Percentiles rank a stretch among this genome's conserved stretches.
phyloP scores from a whole-genome alignment of 1,140 invertebrate species.

The Rhagoletis zephyria region DNA sequence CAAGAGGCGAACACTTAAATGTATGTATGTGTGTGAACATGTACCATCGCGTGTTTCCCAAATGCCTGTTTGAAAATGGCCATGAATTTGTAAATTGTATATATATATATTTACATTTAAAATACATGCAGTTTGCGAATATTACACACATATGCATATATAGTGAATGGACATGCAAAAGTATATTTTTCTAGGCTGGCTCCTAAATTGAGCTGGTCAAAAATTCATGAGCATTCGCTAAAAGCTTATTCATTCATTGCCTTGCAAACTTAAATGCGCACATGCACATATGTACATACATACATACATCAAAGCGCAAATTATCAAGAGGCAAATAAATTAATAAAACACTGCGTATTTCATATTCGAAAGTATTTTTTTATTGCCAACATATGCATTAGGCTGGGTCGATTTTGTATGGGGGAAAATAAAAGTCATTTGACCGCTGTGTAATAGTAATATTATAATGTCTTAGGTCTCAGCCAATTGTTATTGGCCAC shows the following conservation, averaged over 20 bases:
- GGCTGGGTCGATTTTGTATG: no score
- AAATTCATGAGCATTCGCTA: slow-evolving; percentile 14
- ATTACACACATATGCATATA: neutral
- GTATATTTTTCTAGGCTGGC: neutral
- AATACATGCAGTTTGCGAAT: neutral
- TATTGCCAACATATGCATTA: no score
- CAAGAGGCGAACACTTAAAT: neutral
- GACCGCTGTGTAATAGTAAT: no score
- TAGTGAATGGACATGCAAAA: neutral
- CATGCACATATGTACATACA: neutral
- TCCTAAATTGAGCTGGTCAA: slow-evolving; percentile 23
- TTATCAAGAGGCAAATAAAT: neutral
- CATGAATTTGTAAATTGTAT: slow-evolving; percentile 11
- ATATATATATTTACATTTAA: neutral
- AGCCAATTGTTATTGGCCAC: no score
- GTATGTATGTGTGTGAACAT: neutral
- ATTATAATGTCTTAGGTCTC: no score
- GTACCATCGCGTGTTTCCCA: neutral
- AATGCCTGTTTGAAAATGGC: neutral
- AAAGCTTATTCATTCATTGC: neutral
- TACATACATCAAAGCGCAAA: neutral
- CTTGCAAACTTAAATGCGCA: neutral
- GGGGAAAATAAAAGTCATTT: no score
- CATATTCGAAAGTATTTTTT: no score
- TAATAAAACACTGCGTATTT: no score